phyloP scores from a whole-genome alignment of 2,888 invertebrate species.

The Monoplex corrugatus region DNA sequence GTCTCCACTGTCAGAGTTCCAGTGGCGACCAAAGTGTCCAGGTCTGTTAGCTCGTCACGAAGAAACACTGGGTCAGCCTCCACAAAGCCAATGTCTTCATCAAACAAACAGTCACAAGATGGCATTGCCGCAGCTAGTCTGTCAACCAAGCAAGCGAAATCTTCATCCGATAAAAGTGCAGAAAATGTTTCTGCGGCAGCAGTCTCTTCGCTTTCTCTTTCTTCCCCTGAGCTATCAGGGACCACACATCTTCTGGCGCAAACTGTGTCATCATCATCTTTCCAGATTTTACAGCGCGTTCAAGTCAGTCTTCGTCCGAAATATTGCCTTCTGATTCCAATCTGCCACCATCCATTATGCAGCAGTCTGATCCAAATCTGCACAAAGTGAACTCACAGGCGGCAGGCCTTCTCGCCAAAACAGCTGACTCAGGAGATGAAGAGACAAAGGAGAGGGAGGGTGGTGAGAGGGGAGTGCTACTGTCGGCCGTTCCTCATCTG shows the following conservation, averaged over 20 bases:
- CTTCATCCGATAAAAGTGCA: too few relatives aligned
- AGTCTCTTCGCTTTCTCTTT: background rate
- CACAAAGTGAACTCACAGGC: too few relatives aligned
- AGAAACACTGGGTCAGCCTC: background rate
- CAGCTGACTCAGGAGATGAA: background rate
- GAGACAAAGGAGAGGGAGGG: background rate
- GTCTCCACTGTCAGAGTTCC: background rate
- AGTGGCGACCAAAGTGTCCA: background rate
- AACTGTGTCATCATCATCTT: background rate
- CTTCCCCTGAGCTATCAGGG: background rate
- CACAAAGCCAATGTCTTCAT: background rate
- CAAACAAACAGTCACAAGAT: background rate
- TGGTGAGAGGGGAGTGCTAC: background rate
- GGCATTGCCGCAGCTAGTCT: background rate
- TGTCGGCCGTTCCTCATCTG: background rate
- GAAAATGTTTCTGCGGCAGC: background rate
- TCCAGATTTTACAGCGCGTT: background rate
- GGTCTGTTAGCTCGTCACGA: constrained; percentile 48
- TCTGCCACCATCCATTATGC: too few relatives aligned
- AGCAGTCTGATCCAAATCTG: too few relatives aligned
- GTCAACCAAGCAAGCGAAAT: too few relatives aligned
- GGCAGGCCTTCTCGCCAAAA: background rate
- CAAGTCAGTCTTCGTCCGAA: background rate
- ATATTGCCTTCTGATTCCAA: background rate
- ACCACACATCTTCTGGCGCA: background rate